Conservation (phyloP, 2,888 invertebrate genomes). For the Pocota personata region DNA sequence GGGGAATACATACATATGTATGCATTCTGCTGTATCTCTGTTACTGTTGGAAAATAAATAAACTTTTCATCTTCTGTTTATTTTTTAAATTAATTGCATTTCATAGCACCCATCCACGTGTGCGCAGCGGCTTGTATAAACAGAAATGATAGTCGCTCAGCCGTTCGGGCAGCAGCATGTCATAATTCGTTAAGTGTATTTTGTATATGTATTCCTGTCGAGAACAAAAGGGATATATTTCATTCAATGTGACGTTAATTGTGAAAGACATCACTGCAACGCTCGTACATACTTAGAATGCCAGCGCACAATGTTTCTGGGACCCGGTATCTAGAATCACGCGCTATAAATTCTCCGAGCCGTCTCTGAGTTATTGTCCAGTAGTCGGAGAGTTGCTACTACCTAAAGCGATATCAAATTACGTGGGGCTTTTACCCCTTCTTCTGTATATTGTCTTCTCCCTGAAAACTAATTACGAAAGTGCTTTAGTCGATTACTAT, state of each 20-base stretch:
- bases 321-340: neutral
- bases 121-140: neutral
- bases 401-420: constrained; percentile 26
- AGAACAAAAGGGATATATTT: neutral
- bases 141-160: neutral
- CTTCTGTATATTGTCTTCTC: neutral
- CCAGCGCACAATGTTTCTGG: neutral
- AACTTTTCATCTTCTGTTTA: neutral
- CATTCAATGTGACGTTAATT: neutral
- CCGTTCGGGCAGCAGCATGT: neutral
- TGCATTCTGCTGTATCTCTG: neutral
- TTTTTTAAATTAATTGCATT: constrained; percentile 12
- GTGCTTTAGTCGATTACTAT: constrained; percentile 62
- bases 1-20: too few species aligned
- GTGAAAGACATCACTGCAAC: neutral
- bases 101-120: neutral
- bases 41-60: neutral
- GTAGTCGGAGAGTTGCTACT: neutral
- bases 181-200: neutral
- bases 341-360: constrained; percentile 22
- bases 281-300: neutral
- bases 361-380: constrained; percentile 12
- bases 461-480: constrained; percentile 52
- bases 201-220: neutral
- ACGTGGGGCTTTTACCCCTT: constrained; percentile 13